Conservation (phyloP, 2,888 invertebrate genomes). For the Ochropleura plecta region DNA sequence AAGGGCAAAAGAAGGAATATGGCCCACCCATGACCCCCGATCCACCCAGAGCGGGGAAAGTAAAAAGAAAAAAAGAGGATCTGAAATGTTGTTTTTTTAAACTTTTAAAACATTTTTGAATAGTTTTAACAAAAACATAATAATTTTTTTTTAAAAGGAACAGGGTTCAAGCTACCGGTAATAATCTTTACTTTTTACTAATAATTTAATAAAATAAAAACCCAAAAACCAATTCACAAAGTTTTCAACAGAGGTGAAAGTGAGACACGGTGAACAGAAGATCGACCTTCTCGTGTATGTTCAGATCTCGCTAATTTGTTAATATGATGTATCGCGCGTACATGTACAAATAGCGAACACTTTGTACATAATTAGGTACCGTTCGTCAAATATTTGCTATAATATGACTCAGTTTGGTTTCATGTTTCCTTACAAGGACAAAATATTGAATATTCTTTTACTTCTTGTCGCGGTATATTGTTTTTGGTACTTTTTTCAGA, state of each 20-base stretch:
- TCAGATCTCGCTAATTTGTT: conserved; percentile 66
- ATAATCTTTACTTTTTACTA: not conserved
- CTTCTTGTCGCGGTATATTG: not conserved
- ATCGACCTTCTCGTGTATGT: conserved; percentile 8
- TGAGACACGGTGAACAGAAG: conserved; percentile 19
- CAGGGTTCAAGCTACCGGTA: too few relatives aligned
- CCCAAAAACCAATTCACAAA: not conserved
- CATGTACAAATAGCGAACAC: conserved; percentile 39
- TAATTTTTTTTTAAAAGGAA: too few relatives aligned
- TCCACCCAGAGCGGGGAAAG: too few relatives aligned
- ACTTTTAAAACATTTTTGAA: too few relatives aligned
- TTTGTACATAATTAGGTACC: conserved; percentile 49
- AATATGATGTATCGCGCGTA: conserved; percentile 57
- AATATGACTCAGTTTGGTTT: conserved; percentile 17
- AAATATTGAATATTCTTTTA: not conserved
- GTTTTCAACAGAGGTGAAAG: conserved; percentile 41
- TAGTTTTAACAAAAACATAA: too few relatives aligned
- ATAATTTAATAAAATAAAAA: not conserved
- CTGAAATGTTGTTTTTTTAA: too few relatives aligned
- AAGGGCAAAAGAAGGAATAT: too few relatives aligned
- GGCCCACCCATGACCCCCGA: too few relatives aligned
- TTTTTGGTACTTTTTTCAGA: not conserved
- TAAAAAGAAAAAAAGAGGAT: too few relatives aligned
- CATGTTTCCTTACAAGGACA: conserved; percentile 28
- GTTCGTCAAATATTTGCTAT: conserved; percentile 51